A percentile compares a stretch with the other conserved stretches of the same genome.
phyloP scores from a whole-genome alignment of 2,888 invertebrate species.

The Sinotaia quadrata region DNA sequence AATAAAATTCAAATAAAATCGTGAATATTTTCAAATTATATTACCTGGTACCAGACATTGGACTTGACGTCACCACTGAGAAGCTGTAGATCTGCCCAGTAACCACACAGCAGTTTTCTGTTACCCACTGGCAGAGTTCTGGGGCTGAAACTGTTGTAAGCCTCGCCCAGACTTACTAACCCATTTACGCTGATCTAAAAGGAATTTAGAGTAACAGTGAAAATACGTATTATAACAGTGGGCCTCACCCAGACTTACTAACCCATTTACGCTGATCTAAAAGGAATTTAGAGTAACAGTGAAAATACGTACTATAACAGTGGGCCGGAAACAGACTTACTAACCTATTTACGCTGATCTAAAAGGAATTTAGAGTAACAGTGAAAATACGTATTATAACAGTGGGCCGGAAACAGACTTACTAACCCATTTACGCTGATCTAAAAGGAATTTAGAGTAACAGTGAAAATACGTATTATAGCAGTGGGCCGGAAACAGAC shows the following conservation, averaged over 20 bases:
- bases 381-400: too few species aligned
- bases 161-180: conserved; percentile 24
- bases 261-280: conserved; percentile 33
- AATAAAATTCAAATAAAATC: too few species aligned
- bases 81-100: conserved; percentile 33
- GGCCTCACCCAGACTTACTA: conserved; percentile 25
- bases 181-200: conserved; percentile 35
- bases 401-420: conserved; percentile 23
- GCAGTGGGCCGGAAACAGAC: too few species aligned
- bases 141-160: conserved; percentile 26
- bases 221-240: too few species aligned
- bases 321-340: conserved; percentile 26
- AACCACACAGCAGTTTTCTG: conserved; percentile 17
- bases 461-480: too few species aligned
- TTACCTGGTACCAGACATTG: conserved; percentile 30
- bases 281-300: too few species aligned
- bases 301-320: too few species aligned
- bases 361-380: too few species aligned
- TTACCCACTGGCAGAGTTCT: not conserved
- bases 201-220: too few species aligned
- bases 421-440: conserved; percentile 32
- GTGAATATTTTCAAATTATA: too few species aligned
- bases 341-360: conserved; percentile 33
- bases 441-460: too few species aligned
- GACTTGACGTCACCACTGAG: not conserved